Evolutionary conservation across 2,113 vertebrate species (phyloP), one percentile per base, ranked within the genome.

Genomic region (Pseudorasbora parva): DNA sequence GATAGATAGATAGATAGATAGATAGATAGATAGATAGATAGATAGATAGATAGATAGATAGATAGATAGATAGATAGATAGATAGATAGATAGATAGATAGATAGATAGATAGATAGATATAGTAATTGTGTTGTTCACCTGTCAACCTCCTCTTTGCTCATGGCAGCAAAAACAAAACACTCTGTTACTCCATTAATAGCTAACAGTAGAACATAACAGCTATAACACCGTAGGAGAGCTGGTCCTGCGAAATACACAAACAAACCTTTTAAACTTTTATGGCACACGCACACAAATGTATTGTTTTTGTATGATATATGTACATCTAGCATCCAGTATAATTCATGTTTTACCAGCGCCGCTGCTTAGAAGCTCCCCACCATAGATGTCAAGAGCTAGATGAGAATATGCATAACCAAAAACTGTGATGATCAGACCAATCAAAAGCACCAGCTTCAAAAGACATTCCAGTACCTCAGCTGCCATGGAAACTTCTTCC

Each of bases 121-220:
- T 30, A 33, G 5, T n/a, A 17, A 41, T 78, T 60, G 17, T 57
- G 54, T 25, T 78, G 57, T 66, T 89, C 85, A 99, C 98, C 95
- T 96, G 95, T 98, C 97, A 2, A 99, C 95, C 81, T 99, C 95
- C 74, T 97, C 91, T 89, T 98, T 96, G 90, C 96, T 97, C 98
- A 99, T 99, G 76, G 95, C 94, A 87, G 98, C 98, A 93, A 95
- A 99, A 0, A 96, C 96, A 86, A 99, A 99, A 86, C 98, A 99
- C 88, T 99, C 98, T 0, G 97, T 97, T 49, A 99, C 91, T 45
- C 98, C 98, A 51, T 99, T 99, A 74, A 98, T 82, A 85, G 98
- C 98, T 75, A 99, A 94, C 69, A 99, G 94, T 5, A 99, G 93
- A 66, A 99, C 97, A 33, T 99, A 99, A 30, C 95, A 80, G 1